Conservation (phyloP, 2,797 vertebrate genomes). For the Hirundo rustica region DNA sequence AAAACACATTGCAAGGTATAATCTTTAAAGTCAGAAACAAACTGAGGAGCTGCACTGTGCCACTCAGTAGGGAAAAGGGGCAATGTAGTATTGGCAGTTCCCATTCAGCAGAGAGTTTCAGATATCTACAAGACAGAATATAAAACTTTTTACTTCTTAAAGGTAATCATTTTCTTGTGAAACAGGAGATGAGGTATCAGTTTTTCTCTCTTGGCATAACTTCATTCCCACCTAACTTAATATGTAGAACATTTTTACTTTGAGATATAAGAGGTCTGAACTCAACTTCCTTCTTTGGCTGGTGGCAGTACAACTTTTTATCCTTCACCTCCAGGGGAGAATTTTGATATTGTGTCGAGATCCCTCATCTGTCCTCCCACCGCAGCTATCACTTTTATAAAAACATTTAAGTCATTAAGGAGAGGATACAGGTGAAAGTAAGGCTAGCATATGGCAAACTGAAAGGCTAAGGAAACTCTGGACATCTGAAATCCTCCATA, state of each 20-base stretch:
- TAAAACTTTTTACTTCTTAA: background rate
- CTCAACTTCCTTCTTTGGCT: background rate
- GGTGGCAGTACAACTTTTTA: background rate
- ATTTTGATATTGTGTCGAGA: background rate
- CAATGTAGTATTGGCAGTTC: background rate
- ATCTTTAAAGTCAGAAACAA: background rate
- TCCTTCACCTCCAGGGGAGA: background rate
- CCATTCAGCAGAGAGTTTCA: background rate
- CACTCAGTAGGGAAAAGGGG: background rate
- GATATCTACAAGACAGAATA: background rate
- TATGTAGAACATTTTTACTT: background rate
- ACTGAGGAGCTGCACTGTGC: background rate
- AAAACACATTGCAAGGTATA: background rate
- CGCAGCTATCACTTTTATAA: background rate
- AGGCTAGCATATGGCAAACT: background rate
- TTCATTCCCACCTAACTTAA: background rate
- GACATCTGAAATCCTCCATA: background rate
- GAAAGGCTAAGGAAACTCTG: background rate
- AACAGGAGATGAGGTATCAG: background rate
- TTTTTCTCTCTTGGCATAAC: background rate
- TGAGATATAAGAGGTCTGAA: background rate
- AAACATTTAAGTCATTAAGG: background rate
- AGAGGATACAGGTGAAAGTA: background rate
- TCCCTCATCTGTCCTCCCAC: background rate
- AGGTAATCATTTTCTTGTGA: background rate